Evolutionary conservation across 1,140 invertebrate species (phyloP), one percentile per base, ranked within the genome.

Genomic region (Drosophila burlai): DNA sequence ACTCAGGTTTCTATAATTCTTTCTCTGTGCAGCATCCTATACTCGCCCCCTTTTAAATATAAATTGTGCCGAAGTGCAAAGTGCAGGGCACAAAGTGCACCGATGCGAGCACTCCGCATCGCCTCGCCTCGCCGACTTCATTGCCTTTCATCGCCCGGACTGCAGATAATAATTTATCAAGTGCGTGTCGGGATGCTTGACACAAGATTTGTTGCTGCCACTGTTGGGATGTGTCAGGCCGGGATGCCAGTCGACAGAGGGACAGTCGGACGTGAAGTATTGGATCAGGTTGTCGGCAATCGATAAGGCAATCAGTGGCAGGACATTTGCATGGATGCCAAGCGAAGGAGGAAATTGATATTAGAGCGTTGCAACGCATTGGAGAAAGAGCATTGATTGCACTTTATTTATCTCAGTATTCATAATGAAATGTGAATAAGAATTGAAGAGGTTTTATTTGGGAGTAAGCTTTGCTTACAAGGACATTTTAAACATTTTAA

Each of bases 111-210:
- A 58, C 55, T 38, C 38, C 54, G 24, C 40, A 16, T 15, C 7
- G 2, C 24, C 18, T n/a, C n/a, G 11, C 0, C 52, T 24, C 29
- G 10, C 38, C 24, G 34, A 54, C 63, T 73, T 63, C 73, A 67
- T 76, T 57, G 73, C 45, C 68, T 76, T 83, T 83, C 81, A 80
- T 80, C 81, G 66, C 74, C 49, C 58, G 57, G 50, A 45, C 61
- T 65, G 58, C 74, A 81, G 52, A 85, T 73, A 86, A 79, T 82
- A 79, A 86, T 87, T 83, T 86, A 86, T 86, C 83, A 83, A 73
- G 83, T 86, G 79, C 74, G 61, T 81, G 65, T 64, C 79, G 38
- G 61, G 74, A 67, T 61, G 63, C 67, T 81, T 76, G 80, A 77
- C 52, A 55, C 50, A 66, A 65, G 73, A 79, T 86, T 85, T 79